Evolutionary conservation across 2,888 invertebrate species (phyloP).

Genomic region (Himalopsyche kuldschensis): DNA sequence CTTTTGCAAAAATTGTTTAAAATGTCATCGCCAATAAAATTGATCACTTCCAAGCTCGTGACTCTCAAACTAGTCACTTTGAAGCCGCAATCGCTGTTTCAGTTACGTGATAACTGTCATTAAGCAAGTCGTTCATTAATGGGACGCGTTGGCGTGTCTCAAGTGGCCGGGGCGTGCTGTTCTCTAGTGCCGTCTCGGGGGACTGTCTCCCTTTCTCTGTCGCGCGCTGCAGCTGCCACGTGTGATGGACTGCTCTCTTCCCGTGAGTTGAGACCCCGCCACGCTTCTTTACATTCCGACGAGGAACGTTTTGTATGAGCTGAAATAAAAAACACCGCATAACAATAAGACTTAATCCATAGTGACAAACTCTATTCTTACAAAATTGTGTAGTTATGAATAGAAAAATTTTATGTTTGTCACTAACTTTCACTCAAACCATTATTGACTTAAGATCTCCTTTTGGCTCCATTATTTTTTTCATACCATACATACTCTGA

Average conservation of each 20-base stretch:
- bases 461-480: too few species aligned
- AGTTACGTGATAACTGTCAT: neutral
- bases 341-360: too few species aligned
- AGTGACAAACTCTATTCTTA: too few species aligned
- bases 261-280: constrained; percentile 29
- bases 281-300: constrained; percentile 54
- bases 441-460: too few species aligned
- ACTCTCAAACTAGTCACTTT: neutral
- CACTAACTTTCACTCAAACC: too few species aligned
- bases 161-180: neutral
- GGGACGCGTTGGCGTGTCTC: neutral
- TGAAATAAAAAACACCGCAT: neutral
- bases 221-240: neutral
- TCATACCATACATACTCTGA: too few species aligned
- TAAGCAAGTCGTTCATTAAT: neutral
- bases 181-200: neutral
- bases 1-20: too few species aligned
- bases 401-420: too few species aligned
- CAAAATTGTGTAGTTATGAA: too few species aligned
- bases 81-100: neutral
- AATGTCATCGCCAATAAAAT: neutral
- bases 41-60: neutral
- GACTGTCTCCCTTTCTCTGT: neutral
- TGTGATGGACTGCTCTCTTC: constrained; percentile 4
- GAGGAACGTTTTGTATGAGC: constrained; percentile 58